phyloP scores from a whole-genome alignment of 1,140 invertebrate genomes.

The Adoxophyes honmai region DNA sequence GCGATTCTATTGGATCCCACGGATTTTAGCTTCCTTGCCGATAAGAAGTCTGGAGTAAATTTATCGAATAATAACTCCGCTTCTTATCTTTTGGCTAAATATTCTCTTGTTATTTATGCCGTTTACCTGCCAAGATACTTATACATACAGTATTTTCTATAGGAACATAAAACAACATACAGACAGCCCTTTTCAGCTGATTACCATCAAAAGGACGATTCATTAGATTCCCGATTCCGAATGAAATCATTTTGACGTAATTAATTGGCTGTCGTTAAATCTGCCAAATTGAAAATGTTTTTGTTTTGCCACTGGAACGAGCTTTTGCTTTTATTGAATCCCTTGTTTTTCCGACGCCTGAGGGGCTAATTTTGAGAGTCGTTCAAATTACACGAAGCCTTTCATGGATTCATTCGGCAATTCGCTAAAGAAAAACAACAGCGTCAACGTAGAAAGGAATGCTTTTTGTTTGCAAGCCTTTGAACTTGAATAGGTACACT shows the following conservation, averaged over 20 bases:
- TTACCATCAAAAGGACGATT: no score
- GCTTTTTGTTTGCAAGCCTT: background rate
- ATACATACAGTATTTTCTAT: no score
- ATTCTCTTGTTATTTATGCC: no score
- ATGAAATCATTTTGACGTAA: background rate
- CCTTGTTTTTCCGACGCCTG: slow-evolving; percentile 47
- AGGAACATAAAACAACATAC: no score
- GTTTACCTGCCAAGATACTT: no score
- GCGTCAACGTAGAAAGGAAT: background rate
- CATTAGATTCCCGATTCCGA: no score
- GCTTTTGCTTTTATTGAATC: slow-evolving; percentile 45
- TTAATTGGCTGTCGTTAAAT: background rate
- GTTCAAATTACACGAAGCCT: slow-evolving; percentile 56
- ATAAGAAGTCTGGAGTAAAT: background rate
- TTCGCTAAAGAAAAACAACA: slow-evolving; percentile 40
- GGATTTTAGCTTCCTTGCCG: background rate
- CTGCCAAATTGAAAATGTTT: slow-evolving; percentile 19
- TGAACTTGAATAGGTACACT: no score
- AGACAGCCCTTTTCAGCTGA: no score
- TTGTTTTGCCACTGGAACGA: slow-evolving; percentile 32
- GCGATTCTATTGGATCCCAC: background rate
- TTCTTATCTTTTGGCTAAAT: background rate
- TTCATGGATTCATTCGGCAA: slow-evolving; percentile 38
- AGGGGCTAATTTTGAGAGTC: slow-evolving; percentile 55
- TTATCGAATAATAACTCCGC: background rate